phyloP scores from a whole-genome alignment of 1,140 invertebrate species.

The Mercenaria mercenaria region DNA sequence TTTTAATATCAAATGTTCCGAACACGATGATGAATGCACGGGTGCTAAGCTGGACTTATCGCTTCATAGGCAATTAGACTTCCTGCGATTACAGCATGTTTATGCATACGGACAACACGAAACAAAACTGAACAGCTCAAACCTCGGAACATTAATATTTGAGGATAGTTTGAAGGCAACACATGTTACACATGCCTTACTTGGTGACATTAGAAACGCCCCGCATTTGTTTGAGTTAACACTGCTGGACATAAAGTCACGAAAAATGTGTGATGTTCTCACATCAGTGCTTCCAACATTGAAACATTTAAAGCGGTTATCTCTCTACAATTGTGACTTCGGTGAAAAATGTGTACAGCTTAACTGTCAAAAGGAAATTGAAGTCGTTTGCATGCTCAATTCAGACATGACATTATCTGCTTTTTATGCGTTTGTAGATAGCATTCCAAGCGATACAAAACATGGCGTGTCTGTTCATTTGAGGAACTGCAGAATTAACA shows the following conservation, averaged over 20 bases:
- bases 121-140: background rate
- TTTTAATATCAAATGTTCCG: background rate
- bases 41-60: background rate
- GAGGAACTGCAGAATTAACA: too few species aligned
- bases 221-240: background rate
- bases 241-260: background rate
- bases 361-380: background rate
- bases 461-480: too few species aligned
- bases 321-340: background rate
- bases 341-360: background rate
- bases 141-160: background rate
- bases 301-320: background rate
- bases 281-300: background rate
- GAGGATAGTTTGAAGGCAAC: background rate
- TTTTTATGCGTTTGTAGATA: background rate
- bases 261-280: background rate
- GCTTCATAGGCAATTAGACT: background rate
- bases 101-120: background rate
- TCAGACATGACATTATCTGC: background rate
- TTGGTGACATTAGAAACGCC: background rate
- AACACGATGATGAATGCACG: background rate
- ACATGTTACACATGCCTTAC: background rate
- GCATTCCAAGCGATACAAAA: background rate
- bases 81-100: background rate
- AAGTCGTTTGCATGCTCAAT: background rate